These are phyloP conservation scores for Aphelocoma californica DNA, from an alignment of 2,797 vertebrate genomes.

Conservation along the genomic window DNA sequence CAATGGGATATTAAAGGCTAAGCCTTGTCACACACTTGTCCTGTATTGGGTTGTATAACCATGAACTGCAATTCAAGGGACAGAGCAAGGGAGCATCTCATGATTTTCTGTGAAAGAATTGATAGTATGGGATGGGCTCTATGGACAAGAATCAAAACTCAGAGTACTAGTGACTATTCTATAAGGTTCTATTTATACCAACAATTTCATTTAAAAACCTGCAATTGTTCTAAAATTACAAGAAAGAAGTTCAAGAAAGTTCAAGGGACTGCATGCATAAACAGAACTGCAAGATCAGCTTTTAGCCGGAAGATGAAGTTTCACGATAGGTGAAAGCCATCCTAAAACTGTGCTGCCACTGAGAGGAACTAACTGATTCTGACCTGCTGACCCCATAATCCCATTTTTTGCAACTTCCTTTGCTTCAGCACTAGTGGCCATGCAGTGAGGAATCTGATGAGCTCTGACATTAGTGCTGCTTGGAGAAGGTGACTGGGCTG, in stretches of 20 bases:
- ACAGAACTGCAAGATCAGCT: neutral
- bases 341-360: neutral
- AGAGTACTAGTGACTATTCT: neutral
- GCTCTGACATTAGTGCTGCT: neutral
- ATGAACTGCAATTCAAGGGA: neutral
- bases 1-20: neutral
- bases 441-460: neutral
- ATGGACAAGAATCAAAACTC: neutral
- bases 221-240: neutral
- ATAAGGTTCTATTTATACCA: neutral
- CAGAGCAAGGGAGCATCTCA: neutral
- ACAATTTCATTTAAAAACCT: neutral
- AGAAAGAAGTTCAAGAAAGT: neutral
- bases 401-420: neutral
- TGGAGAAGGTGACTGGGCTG: neutral
- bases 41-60: neutral
- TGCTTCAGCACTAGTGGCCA: neutral
- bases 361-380: neutral
- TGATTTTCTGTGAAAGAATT: neutral
- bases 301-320: neutral
- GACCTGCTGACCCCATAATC: neutral
- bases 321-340: neutral
- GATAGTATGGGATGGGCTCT: neutral
- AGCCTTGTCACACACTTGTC: neutral
- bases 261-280: neutral